Conservation (phyloP, 2,113 vertebrate species). For the Caloenas nicobarica region DNA sequence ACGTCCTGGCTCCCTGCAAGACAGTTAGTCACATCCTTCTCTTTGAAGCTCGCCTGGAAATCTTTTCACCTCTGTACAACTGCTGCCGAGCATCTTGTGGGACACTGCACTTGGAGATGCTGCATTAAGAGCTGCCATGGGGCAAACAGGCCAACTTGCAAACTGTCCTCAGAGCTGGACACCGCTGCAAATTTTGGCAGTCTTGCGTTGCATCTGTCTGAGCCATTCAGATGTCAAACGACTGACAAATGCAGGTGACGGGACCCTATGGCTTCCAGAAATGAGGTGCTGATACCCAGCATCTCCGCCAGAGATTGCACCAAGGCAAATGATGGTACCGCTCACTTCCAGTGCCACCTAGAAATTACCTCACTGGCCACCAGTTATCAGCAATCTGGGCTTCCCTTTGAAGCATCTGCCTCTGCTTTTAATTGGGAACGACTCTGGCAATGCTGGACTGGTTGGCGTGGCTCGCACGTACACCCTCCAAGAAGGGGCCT, state of each 20-base stretch:
- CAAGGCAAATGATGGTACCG: fast-evolving
- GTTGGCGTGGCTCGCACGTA: fast-evolving
- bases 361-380: not conserved
- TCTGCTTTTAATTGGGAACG: fast-evolving
- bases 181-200: not conserved
- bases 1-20: not conserved
- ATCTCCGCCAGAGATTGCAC: not conserved
- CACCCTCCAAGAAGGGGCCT: fast-evolving
- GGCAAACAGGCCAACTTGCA: not conserved
- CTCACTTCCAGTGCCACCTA: not conserved
- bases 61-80: not conserved
- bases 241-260: not conserved
- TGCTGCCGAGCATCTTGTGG: not conserved
- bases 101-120: not conserved
- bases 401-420: not conserved
- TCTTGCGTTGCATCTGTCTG: not conserved
- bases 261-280: not conserved
- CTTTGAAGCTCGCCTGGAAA: conserved; percentile 23
- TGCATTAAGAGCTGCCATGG: not conserved
- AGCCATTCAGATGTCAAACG: not conserved
- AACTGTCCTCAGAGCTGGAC: not conserved
- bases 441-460: fast-evolving
- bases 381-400: not conserved
- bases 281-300: not conserved
- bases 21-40: conserved; percentile 58